Evolutionary conservation across 2,888 invertebrate genomes (phyloP).

Genomic region (Alentia gelatinosa): DNA sequence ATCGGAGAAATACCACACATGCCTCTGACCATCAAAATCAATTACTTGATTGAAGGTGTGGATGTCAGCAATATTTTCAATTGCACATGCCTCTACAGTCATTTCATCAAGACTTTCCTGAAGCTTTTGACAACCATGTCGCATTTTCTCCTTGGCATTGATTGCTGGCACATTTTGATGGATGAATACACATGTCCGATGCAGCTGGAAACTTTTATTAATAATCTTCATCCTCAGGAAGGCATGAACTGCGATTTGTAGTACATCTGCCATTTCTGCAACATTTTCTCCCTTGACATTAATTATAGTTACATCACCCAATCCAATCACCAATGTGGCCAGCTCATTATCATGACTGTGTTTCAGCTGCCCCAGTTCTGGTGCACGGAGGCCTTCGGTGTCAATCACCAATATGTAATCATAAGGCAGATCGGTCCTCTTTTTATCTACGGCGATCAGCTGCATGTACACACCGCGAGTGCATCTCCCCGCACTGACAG

Average conservation of each 20-base stretch:
- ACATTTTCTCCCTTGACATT: constrained; percentile 50
- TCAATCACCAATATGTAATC: constrained; percentile 48
- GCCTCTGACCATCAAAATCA: constrained; percentile 48
- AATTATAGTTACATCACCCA: constrained; percentile 56
- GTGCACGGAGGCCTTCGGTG: constrained; percentile 48
- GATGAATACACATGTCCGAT: constrained; percentile 54
- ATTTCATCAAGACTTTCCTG: constrained; percentile 50
- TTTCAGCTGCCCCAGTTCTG: neutral
- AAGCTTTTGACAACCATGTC: constrained; percentile 43
- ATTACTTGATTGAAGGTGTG: constrained; percentile 53
- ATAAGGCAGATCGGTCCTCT: neutral
- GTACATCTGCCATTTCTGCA: constrained; percentile 53
- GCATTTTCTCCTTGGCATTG: constrained; percentile 54
- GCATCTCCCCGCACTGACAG: constrained; percentile 58
- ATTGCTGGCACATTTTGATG: constrained; percentile 58
- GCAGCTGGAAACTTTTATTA: neutral
- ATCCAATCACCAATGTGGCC: constrained; percentile 56
- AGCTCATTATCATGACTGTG: constrained; percentile 57
- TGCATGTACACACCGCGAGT: constrained; percentile 57
- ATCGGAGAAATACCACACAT: constrained; percentile 56
- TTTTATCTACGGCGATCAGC: constrained; percentile 37
- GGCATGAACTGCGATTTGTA: constrained; percentile 57
- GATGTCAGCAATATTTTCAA: constrained; percentile 32
- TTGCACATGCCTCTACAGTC: constrained; percentile 49
- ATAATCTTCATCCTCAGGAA: constrained; percentile 52